Evolutionary conservation across 2,888 invertebrate species (phyloP).

Genomic region (Tinea semifulvella): DNA sequence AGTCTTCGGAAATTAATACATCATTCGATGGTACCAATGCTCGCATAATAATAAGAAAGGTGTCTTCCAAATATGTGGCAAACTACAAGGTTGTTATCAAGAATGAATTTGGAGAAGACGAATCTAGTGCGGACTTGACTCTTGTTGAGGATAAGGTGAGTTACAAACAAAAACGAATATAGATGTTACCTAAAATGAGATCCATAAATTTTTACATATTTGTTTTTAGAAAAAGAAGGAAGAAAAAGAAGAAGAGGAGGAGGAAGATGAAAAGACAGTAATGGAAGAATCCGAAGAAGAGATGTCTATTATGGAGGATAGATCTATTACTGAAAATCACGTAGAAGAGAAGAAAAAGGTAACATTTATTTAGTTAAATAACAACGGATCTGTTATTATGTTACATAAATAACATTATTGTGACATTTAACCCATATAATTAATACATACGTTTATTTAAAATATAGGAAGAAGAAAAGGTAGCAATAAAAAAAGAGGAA

Average conservation of each 20-base stretch:
- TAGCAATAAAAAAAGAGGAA: constrained; percentile 26
- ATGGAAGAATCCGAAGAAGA: constrained; percentile 61
- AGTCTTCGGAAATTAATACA: constrained; percentile 79
- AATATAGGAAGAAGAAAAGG: constrained; percentile 36
- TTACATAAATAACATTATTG: too few relatives aligned
- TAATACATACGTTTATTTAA: constrained; percentile 14
- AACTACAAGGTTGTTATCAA: constrained; percentile 86
- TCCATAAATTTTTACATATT: neutral
- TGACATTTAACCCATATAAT: constrained; percentile 15
- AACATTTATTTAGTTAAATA: constrained; percentile 23
- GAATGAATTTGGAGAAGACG: constrained; percentile 92
- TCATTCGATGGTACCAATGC: constrained; percentile 86
- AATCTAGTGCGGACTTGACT: constrained; percentile 85
- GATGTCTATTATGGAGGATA: constrained; percentile 56
- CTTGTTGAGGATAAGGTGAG: constrained; percentile 71
- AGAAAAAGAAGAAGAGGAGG: constrained; percentile 39
- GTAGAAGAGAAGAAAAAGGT: constrained; percentile 57
- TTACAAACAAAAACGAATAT: neutral
- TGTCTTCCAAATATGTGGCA: constrained; percentile 80
- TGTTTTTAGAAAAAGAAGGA: constrained; percentile 56
- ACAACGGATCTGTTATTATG: too few relatives aligned
- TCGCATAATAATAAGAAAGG: constrained; percentile 78
- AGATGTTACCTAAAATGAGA: neutral
- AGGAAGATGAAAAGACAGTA: constrained; percentile 51
- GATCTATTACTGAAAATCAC: constrained; percentile 56